Base-by-base conservation (phyloP, 1,140 invertebrate species). In the Dreissena polymorpha region DNA sequence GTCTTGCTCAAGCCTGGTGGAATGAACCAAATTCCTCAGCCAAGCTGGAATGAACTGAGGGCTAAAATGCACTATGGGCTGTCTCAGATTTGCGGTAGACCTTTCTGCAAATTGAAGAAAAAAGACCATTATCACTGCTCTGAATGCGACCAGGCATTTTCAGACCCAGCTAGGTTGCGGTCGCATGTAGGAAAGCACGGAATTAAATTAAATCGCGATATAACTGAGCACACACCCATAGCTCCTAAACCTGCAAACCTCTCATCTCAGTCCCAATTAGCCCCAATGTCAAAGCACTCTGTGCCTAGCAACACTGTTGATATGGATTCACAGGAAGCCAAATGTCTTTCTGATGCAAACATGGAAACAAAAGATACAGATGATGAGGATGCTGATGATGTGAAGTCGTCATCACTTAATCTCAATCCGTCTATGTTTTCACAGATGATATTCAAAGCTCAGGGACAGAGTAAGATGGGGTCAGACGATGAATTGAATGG, bases 51-150 rank as follows among this genome's bases (percentile, higher is more conserved):
- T 14, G 69, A 82, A 14, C 65, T 92, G 12, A 88, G 82, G 67
- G 83, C 71, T 25, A 86, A 85, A 57, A 92, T 92, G 90, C 90
- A 91, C 85, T 91, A 86, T 70, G 84, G 84, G 13, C 65, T 89
- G 51, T 72, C 89, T 71, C 94, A 95, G 71, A 95, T 95, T 82
- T 97, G 96, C 92, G 95, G 96, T 53, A 93, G 96, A 27, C 96
- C 96, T 12, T 97, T 97, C 90, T 97, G 97, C 92, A 97, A 97
- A 91, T 93, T 97, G 60, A 97, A 97, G 90, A 94, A 96, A 71
- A 95, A 96, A 87, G 95, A 96, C 84, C 97, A 97, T 90, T 97
- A 96, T 88, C 97, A 97, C 90, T 97, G 97, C 92, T 96, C 96
- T 88, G 94, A 96, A n/a, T 97, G 97, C 92, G 97, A 97, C 92